A percentile compares a stretch with the other conserved stretches of the same genome.
Evolutionary conservation across 2,113 vertebrate genomes (phyloP).

Genomic region (Platysteira castanea): DNA sequence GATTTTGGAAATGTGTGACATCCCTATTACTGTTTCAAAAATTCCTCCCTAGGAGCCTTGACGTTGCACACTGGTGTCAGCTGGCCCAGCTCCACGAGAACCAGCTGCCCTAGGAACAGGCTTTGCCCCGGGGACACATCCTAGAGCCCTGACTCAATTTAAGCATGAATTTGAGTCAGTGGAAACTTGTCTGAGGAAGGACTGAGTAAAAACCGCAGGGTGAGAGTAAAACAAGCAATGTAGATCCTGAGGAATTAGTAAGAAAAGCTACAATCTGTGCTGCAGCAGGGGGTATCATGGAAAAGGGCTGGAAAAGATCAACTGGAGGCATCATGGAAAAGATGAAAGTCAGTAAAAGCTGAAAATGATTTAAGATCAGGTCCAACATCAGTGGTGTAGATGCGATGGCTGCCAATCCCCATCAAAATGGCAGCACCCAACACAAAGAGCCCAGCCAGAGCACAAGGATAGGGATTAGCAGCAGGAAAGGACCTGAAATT

Average conservation of each 20-base stretch:
- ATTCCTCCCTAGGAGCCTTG: neutral
- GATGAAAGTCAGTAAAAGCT: neutral
- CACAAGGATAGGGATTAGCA: neutral
- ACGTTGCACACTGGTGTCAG: fast-evolving
- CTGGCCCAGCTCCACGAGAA: neutral
- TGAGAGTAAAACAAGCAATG: neutral
- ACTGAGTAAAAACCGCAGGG: constrained; percentile 13
- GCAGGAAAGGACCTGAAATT: neutral
- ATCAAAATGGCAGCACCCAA: neutral
- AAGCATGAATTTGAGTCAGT: neutral
- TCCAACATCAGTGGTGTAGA: neutral
- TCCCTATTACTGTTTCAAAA: neutral
- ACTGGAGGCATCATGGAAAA: neutral
- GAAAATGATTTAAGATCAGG: neutral
- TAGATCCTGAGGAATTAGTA: neutral
- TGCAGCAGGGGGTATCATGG: neutral
- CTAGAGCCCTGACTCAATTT: constrained; percentile 9
- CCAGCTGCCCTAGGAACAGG: neutral
- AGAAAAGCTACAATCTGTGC: neutral
- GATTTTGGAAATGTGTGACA: neutral
- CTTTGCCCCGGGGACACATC: neutral
- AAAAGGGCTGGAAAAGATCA: neutral
- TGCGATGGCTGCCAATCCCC: neutral
- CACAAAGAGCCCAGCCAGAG: neutral
- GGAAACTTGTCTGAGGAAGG: constrained; percentile 18